Evolutionary conservation across 2,797 vertebrate genomes (phyloP).

Genomic region (Lutjanus argentimaculatus): DNA sequence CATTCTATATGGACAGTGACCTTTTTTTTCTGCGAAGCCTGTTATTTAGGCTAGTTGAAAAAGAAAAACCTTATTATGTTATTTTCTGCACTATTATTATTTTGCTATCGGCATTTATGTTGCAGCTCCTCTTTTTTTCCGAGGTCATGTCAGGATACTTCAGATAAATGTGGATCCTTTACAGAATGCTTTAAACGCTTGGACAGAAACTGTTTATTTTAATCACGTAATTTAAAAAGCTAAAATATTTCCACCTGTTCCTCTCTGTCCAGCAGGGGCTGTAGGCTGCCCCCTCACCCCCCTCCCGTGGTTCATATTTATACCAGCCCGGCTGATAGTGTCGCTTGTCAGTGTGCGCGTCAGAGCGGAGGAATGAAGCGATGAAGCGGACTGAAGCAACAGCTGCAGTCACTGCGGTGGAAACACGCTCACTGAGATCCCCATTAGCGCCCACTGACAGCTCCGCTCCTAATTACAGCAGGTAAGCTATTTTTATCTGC

Average conservation of each 20-base stretch:
- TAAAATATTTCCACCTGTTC: neutral
- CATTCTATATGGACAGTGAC: no score
- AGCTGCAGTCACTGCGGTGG: constrained; percentile 52
- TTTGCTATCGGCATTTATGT: neutral
- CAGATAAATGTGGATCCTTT: neutral
- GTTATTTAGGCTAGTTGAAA: no score
- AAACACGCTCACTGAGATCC: neutral
- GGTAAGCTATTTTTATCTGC: constrained; percentile 53
- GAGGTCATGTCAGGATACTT: neutral
- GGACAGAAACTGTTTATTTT: neutral
- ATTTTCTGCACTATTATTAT: neutral
- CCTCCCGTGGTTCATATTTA: neutral
- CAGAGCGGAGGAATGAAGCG: constrained; percentile 52
- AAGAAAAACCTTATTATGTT: no score
- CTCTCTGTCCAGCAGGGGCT: neutral
- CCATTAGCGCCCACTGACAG: constrained; percentile 2
- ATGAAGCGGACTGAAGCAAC: constrained; percentile 48
- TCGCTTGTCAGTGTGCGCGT: constrained; percentile 30
- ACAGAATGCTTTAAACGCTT: neutral
- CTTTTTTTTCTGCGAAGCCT: no score
- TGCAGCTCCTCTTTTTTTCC: neutral
- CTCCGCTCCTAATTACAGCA: constrained; percentile 16
- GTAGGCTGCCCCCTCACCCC: neutral
- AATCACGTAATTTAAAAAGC: neutral
- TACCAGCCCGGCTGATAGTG: neutral